phyloP scores from a whole-genome alignment of 1,140 invertebrate genomes.

The Chymomyza costata region DNA sequence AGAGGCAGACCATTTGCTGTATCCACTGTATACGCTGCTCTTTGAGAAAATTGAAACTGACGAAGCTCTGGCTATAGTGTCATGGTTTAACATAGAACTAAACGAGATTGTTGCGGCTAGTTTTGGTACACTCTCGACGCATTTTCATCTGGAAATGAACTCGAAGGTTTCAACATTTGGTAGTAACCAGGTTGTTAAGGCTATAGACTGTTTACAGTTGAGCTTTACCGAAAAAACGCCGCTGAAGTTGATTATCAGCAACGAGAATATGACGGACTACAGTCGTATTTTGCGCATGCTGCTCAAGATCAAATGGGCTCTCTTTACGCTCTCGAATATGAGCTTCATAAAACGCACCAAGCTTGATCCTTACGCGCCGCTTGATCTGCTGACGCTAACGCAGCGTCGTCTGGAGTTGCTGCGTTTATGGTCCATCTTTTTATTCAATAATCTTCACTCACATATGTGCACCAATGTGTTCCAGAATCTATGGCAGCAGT shows the following conservation, averaged over 20 bases:
- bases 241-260: constrained; percentile 41
- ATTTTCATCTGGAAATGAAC: constrained; percentile 34
- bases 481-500: constrained; percentile 37
- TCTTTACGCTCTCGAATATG: constrained; percentile 59
- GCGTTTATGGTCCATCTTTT: constrained; percentile 67
- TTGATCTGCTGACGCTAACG: constrained; percentile 52
- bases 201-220: constrained; percentile 48
- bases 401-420: constrained; percentile 64
- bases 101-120: constrained; percentile 37
- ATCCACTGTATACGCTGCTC: constrained; percentile 51
- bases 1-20: constrained; percentile 54
- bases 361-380: constrained; percentile 25
- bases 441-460: constrained; percentile 52
- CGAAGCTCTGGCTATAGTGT: constrained; percentile 42
- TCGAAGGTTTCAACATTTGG: constrained; percentile 28
- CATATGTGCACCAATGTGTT: constrained; percentile 59
- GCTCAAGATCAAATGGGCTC: constrained; percentile 68
- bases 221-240: constrained; percentile 28
- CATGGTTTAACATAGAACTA: constrained; percentile 41
- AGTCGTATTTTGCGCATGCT: constrained; percentile 64
- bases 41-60: constrained; percentile 58
- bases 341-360: constrained; percentile 33
- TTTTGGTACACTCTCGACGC: constrained; percentile 22
- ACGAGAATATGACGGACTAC: constrained; percentile 37
- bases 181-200: constrained; percentile 47